Evolutionary conservation across 53 echinoderm and acorn worm genomes (phyloP).

Genomic region (Stichopus horrens): DNA sequence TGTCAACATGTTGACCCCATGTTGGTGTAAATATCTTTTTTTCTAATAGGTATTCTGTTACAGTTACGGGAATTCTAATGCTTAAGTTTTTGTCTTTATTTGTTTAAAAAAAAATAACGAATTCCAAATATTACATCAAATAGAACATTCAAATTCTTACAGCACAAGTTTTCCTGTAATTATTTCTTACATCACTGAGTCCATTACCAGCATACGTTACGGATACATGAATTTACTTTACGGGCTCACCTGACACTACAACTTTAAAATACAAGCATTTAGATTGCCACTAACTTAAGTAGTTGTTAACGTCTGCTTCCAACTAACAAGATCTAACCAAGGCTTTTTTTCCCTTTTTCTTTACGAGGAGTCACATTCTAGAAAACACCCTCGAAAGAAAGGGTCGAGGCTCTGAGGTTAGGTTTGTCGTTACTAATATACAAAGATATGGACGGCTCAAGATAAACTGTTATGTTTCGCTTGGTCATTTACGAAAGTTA

Average conservation of each 20-base stretch:
- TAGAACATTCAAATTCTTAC: too few relatives aligned
- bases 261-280: not conserved
- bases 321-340: not conserved
- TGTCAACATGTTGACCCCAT: too few relatives aligned
- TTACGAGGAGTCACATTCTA: not conserved
- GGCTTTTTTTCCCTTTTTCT: not conserved
- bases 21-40: too few relatives aligned
- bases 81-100: too few relatives aligned
- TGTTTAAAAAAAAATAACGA: too few relatives aligned
- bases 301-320: not conserved
- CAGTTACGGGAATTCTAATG: too few relatives aligned
- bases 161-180: too few relatives aligned
- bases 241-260: not conserved
- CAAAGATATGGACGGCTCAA: slow-evolving; percentile 1
- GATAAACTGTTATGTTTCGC: slow-evolving; percentile 46
- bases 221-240: too few relatives aligned
- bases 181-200: too few relatives aligned
- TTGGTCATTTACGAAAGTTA: slow-evolving; percentile 36
- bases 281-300: not conserved
- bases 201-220: too few relatives aligned
- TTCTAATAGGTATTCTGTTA: too few relatives aligned
- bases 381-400: slow-evolving; percentile 6
- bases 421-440: slow-evolving; percentile 5
- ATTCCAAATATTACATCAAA: too few relatives aligned
- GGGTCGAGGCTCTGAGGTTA: slow-evolving; percentile 18